phyloP scores from a whole-genome alignment of 2,797 vertebrate species.

The Parambassis ranga region DNA sequence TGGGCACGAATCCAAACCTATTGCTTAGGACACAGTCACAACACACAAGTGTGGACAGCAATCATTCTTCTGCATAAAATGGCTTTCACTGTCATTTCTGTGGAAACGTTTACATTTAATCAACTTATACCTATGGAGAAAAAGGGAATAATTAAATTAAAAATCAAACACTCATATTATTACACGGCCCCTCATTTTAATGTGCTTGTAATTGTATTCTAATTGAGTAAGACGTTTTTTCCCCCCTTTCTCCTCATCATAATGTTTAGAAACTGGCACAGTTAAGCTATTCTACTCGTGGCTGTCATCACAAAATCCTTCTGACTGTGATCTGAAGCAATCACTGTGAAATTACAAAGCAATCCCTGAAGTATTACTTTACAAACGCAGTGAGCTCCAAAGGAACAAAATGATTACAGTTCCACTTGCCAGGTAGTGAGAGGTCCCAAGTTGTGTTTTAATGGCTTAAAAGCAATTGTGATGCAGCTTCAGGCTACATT shows the following conservation, averaged over 20 bases:
- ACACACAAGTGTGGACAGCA: slow-evolving; percentile 77
- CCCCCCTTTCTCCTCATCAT: slow-evolving; percentile 12
- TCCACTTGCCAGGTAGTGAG: slow-evolving; percentile 47
- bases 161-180: slow-evolving; percentile 41
- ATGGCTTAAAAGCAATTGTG: slow-evolving; percentile 28
- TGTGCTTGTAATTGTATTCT: slow-evolving; percentile 42
- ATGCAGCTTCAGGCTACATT: slow-evolving; percentile 2
- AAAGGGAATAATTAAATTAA: slow-evolving; percentile 16
- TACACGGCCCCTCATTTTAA: slow-evolving; percentile 38
- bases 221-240: slow-evolving; percentile 25
- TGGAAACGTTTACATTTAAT: slow-evolving; percentile 8
- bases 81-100: background rate
- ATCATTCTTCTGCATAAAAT: slow-evolving; percentile 73
- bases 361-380: slow-evolving; percentile 66
- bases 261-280: slow-evolving; percentile 52
- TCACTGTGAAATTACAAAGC: slow-evolving; percentile 73
- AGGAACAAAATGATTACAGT: slow-evolving; percentile 57
- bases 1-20: slow-evolving; percentile 98
- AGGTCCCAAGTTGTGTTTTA: slow-evolving; percentile 27
- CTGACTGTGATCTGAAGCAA: slow-evolving; percentile 63
- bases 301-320: slow-evolving; percentile 56
- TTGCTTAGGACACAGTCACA: slow-evolving; percentile 89
- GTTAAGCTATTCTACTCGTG: slow-evolving; percentile 44
- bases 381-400: slow-evolving; percentile 41
- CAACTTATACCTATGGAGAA: background rate